A percentile compares a stretch with the other conserved stretches of the same genome.
Conservation (phyloP, 2,888 invertebrate species). For the Campoplex capitator region DNA sequence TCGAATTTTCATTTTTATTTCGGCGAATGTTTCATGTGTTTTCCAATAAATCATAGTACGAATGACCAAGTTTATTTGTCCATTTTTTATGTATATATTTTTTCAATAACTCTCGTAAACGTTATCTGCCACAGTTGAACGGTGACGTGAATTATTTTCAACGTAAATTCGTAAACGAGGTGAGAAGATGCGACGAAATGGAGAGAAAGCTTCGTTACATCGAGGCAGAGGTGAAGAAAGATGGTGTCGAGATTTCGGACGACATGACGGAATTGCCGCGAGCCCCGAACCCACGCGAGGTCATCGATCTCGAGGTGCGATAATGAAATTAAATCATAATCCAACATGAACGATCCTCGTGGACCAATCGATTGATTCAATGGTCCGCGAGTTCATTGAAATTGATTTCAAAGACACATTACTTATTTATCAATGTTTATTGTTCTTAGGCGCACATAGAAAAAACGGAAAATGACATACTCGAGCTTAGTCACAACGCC, state of each 20-base stretch:
- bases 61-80: slow-evolving; percentile 9
- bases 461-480: slow-evolving; percentile 97
- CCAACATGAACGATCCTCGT: not conserved
- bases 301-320: slow-evolving; percentile 94
- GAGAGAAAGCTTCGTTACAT: slow-evolving; percentile 94
- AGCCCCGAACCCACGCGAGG: slow-evolving; percentile 92
- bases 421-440: not conserved
- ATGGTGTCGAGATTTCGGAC: slow-evolving; percentile 91
- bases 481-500: slow-evolving; percentile 96
- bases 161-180: slow-evolving; percentile 96
- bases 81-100: not conserved
- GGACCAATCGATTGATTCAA: not conserved
- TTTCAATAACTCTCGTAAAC: slow-evolving; percentile 18
- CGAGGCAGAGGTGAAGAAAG: slow-evolving; percentile 94
- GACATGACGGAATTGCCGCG: slow-evolving; percentile 85
- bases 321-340: not conserved
- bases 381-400: not conserved
- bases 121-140: slow-evolving; percentile 88
- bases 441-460: slow-evolving; percentile 92
- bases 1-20: slow-evolving; percentile 1
- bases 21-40: slow-evolving; percentile 28
- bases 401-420: not conserved
- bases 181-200: slow-evolving; percentile 96
- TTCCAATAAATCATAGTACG: slow-evolving; percentile 41
- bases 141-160: slow-evolving; percentile 95